A percentile compares a stretch with the other conserved stretches of the same genome.
These are phyloP conservation scores for Trogon surrucura DNA, from an alignment of 2,113 vertebrate genomes.

Conservation along the genomic window DNA sequence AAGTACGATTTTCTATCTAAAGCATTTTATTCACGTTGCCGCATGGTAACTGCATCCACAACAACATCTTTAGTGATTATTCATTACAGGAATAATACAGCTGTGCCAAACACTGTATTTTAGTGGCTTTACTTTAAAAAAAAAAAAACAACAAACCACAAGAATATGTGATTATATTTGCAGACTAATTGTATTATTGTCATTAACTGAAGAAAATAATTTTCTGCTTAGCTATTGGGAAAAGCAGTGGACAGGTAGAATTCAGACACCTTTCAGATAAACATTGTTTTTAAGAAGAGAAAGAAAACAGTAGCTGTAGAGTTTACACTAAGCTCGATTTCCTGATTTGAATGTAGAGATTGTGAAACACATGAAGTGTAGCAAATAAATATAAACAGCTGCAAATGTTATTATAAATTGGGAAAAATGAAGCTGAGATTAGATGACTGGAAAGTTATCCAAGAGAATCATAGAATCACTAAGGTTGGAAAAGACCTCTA, in stretches of 20 bases:
- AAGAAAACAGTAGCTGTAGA: not conserved
- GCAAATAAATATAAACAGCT: not conserved
- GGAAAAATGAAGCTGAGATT: not conserved
- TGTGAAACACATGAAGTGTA: not conserved
- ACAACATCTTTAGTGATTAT: conserved; percentile 69
- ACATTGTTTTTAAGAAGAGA: not conserved
- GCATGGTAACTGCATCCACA: conserved; percentile 67
- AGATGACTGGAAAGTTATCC: not conserved
- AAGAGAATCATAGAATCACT: not conserved
- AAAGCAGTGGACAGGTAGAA: not conserved
- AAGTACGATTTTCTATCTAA: conserved; percentile 71
- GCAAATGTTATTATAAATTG: not conserved
- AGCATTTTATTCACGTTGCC: conserved; percentile 70
- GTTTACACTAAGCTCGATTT: not conserved
- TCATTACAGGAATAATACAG: conserved; percentile 67
- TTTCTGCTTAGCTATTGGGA: not conserved
- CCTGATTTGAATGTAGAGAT: not conserved
- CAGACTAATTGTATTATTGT: conserved; percentile 34
- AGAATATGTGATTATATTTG: conserved; percentile 33
- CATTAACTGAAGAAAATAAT: not conserved
- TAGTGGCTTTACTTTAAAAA: not conserved
- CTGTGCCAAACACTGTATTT: conserved; percentile 39
- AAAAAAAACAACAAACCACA: too few species aligned
- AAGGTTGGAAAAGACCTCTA: too few species aligned
- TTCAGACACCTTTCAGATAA: not conserved